These are phyloP conservation scores for Coregonus clupeaformis DNA, from an alignment of 2,113 vertebrate genomes.

Conservation along the genomic window DNA sequence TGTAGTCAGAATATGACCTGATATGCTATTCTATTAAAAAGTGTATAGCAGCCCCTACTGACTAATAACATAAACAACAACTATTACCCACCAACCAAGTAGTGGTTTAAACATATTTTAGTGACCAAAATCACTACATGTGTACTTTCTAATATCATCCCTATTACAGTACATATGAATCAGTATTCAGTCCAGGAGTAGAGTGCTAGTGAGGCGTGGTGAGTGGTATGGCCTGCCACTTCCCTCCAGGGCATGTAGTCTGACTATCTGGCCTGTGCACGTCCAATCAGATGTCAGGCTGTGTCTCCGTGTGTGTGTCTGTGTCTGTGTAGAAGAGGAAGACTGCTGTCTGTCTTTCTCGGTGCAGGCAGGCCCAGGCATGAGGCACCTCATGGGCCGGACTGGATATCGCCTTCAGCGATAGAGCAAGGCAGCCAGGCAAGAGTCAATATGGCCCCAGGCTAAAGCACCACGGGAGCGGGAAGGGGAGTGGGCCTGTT, in stretches of 20 bases:
- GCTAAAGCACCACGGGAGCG: constrained; percentile 54
- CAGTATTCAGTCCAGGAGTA: background rate
- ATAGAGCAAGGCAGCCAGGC: constrained; percentile 53
- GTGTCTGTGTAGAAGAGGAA: background rate
- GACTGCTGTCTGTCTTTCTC: constrained; percentile 35
- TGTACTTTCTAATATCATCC: background rate
- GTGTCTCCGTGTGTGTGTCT: background rate
- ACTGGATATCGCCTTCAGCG: constrained; percentile 52
- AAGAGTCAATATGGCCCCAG: constrained; percentile 64
- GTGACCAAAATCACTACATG: background rate
- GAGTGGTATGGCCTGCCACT: background rate
- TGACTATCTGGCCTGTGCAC: background rate
- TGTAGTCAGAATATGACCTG: too few species aligned
- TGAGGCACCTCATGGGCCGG: constrained; percentile 13
- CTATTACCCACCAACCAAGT: background rate
- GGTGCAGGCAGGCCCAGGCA: constrained; percentile 51
- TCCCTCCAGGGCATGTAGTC: background rate
- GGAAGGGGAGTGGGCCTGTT: background rate
- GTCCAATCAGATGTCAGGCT: background rate
- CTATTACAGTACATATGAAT: background rate
- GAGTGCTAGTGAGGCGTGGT: background rate
- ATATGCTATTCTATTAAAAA: background rate
- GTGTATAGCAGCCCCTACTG: background rate
- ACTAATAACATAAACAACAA: background rate
- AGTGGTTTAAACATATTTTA: background rate